Conservation (phyloP, 2,113 vertebrate genomes). For the Alethe diademata region DNA sequence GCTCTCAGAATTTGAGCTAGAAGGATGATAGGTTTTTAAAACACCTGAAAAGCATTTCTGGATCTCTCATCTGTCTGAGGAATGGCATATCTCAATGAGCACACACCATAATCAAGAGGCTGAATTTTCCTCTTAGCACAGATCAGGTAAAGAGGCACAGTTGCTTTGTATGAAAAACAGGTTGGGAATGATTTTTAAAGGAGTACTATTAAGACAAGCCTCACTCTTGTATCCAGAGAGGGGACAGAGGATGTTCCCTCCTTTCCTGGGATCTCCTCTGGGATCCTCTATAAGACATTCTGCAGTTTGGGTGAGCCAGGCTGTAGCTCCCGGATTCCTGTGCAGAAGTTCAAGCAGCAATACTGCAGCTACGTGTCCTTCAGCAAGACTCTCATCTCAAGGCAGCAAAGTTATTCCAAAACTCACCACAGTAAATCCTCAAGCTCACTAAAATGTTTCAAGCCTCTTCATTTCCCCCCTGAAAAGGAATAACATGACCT, state of each 20-base stretch:
- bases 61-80: not conserved
- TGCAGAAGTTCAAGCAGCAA: not conserved
- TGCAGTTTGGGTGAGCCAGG: not conserved
- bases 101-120: not conserved
- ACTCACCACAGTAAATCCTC: not conserved
- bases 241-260: not conserved
- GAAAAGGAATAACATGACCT: not conserved
- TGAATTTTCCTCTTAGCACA: not conserved
- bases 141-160: not conserved
- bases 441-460: not conserved
- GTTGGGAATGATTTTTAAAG: not conserved
- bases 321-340: not conserved
- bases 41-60: conserved; percentile 15
- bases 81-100: not conserved
- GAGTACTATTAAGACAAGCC: not conserved
- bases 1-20: not conserved
- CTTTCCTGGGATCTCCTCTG: not conserved
- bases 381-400: not conserved
- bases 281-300: not conserved
- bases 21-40: not conserved
- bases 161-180: not conserved
- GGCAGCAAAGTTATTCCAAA: not conserved
- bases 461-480: not conserved
- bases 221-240: not conserved
- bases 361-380: not conserved